A percentile compares a stretch with the other conserved stretches of the same genome.
phyloP scores from a whole-genome alignment of 2,888 invertebrate species.

The Lithophane semibrunnea region DNA sequence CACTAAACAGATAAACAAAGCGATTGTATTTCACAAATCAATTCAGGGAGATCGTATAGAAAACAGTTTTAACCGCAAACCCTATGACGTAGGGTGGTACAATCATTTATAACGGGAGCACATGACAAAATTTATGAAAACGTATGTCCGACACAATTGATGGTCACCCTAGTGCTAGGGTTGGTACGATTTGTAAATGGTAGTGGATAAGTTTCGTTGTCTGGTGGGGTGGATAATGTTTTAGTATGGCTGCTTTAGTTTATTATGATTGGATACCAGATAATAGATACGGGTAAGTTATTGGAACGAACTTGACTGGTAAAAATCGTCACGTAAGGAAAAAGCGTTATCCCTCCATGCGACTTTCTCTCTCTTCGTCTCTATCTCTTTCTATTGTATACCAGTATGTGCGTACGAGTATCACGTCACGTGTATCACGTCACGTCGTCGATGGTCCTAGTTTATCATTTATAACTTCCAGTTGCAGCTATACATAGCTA shows the following conservation, averaged over 20 bases:
- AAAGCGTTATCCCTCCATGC: too few species aligned
- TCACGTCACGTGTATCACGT: too few species aligned
- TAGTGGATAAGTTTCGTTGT: conserved; percentile 11
- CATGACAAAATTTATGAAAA: conserved; percentile 60
- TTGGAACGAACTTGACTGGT: not conserved
- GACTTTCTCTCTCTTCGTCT: too few species aligned
- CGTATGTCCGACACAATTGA: conserved; percentile 61
- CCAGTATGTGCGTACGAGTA: too few species aligned
- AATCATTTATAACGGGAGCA: conserved; percentile 54
- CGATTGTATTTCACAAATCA: conserved; percentile 33
- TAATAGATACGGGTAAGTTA: not conserved
- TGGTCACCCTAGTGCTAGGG: conserved; percentile 72
- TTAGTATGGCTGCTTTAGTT: not conserved
- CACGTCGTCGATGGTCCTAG: too few species aligned
- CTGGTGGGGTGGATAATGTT: not conserved
- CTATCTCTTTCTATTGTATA: too few species aligned
- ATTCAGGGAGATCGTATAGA: conserved; percentile 32
- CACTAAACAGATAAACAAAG: conserved; percentile 30
- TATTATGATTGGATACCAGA: not conserved
- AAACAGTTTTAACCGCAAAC: conserved; percentile 47
- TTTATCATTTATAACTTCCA: too few species aligned
- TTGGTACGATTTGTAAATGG: conserved; percentile 16
- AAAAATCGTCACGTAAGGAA: too few species aligned
- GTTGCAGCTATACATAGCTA: too few species aligned
- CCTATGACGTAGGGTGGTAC: conserved; percentile 18